Percentiles rank a stretch among this genome's conserved stretches.
Evolutionary conservation across 1,140 invertebrate genomes (phyloP).

Genomic region (Cherax quadricarinatus): DNA sequence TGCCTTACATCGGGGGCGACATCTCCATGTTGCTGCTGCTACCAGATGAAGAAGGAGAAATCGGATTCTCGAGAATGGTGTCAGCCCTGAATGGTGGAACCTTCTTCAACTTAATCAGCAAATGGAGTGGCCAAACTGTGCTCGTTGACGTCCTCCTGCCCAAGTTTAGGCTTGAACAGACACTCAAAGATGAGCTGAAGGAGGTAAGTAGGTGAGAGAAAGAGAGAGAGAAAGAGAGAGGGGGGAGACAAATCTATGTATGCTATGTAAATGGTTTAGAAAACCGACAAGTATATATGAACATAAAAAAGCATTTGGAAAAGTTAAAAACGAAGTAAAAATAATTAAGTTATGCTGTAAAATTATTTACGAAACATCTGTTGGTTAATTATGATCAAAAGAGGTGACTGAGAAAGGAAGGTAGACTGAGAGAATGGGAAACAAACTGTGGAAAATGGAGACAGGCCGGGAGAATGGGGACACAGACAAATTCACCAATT

Average conservation of each 20-base stretch:
- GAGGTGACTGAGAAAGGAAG: too few species aligned
- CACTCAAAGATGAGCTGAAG: constrained; percentile 58
- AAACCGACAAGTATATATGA: too few species aligned
- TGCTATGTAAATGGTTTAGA: too few species aligned
- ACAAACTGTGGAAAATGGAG: too few species aligned
- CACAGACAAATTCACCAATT: neutral
- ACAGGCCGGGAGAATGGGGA: too few species aligned
- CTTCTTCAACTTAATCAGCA: constrained; percentile 43
- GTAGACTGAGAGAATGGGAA: too few species aligned
- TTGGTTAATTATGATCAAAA: too few species aligned
- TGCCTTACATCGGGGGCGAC: constrained; percentile 89
- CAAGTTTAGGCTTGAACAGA: constrained; percentile 85
- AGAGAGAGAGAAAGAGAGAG: neutral
- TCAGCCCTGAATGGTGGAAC: constrained; percentile 42
- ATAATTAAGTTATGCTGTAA: too few species aligned
- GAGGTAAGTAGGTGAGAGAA: constrained; percentile 36
- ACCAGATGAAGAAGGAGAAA: constrained; percentile 82
- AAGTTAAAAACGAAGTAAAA: too few species aligned
- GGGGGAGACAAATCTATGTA: too few species aligned
- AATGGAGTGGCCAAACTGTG: constrained; percentile 73
- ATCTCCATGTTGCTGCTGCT: constrained; percentile 91
- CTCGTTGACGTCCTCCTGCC: constrained; percentile 84
- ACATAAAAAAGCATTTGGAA: too few species aligned
- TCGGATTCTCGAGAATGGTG: constrained; percentile 71
- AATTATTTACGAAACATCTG: too few species aligned